phyloP scores from a whole-genome alignment of 2,797 vertebrate species.

The Gallinago stenura region DNA sequence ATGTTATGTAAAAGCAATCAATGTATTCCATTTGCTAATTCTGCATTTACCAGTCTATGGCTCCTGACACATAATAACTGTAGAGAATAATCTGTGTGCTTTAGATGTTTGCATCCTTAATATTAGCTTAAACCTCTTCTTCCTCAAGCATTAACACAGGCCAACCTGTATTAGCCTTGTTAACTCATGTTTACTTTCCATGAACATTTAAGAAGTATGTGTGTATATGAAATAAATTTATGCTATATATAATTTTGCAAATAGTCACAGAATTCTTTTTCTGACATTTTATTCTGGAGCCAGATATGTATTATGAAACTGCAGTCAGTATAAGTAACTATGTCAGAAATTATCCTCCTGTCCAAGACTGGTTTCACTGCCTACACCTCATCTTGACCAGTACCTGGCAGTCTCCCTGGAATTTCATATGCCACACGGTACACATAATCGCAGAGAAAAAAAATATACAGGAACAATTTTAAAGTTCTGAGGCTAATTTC shows the following conservation, averaged over 20 bases:
- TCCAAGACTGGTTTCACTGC: neutral
- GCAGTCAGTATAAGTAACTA: neutral
- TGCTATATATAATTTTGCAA: neutral
- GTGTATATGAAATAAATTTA: neutral
- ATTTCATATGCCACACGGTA: fast-evolving
- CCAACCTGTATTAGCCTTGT: neutral
- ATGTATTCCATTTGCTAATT: constrained; percentile 31
- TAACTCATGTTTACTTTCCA: neutral
- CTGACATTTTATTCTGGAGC: neutral
- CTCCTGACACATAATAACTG: neutral
- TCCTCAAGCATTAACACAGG: neutral
- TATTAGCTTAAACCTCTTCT: neutral
- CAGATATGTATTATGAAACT: neutral
- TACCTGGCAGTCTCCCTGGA: neutral
- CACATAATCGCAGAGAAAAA: neutral
- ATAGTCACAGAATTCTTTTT: neutral
- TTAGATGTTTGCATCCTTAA: neutral
- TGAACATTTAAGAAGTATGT: neutral
- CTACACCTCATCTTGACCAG: neutral
- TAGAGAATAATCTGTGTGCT: neutral
- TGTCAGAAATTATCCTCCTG: neutral
- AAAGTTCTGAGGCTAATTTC: neutral
- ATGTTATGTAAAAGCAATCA: constrained; percentile 24
- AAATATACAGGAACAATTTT: neutral
- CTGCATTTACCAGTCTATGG: neutral